Evolutionary conservation across 2,888 invertebrate species (phyloP), one percentile per base, ranked within the genome.

Genomic region (Alentia gelatinosa): DNA sequence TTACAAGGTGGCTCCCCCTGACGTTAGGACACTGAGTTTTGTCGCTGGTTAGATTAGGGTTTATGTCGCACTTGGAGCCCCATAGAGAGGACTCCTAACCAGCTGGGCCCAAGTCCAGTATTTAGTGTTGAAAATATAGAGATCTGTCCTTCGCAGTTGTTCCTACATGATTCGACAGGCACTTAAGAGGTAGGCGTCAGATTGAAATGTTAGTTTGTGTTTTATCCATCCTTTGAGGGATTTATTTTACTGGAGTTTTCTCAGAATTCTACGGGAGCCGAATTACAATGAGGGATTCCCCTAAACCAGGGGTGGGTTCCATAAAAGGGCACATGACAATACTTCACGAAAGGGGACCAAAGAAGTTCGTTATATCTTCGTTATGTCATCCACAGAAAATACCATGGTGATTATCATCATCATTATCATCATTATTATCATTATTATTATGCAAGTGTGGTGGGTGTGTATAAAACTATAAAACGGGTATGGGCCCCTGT

Each of bases 401-500:
- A 42, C 86, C 47, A 86, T 50, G 30, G 86, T 42, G 84, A 35
- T 12, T 4, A n/a, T 56, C 3, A 56, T 56, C 5, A 56, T 56
- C 9, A 56, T 75, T 40, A 42, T 47, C 47, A 86, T 50, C 23
- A 47, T 42, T 39, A 35, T 12, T 4, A n/a, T 56, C 3, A 56
- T 56, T 1, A 56, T 56, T 3, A 56, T 75, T 1, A 86, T 86
- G 35, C 86, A 86, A 86, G 86, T 86, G 86, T 47, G n/a, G 12
- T 47, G 37, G 26, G 83, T 47, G 40, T 86, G 86, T 86, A 86
- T 86, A 86, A 86, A 86, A 86, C 86, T 86, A 86, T 86, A 86
- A 86, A 86, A 86, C 35, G 26, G 79, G 37, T 35, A 3, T 19
- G 35, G 3, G n/a, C n/a, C n/a, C n/a, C n/a, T n/a, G n/a, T n/a